Evolutionary conservation across 2,888 invertebrate genomes (phyloP).

Genomic region (Helobdella robusta): DNA sequence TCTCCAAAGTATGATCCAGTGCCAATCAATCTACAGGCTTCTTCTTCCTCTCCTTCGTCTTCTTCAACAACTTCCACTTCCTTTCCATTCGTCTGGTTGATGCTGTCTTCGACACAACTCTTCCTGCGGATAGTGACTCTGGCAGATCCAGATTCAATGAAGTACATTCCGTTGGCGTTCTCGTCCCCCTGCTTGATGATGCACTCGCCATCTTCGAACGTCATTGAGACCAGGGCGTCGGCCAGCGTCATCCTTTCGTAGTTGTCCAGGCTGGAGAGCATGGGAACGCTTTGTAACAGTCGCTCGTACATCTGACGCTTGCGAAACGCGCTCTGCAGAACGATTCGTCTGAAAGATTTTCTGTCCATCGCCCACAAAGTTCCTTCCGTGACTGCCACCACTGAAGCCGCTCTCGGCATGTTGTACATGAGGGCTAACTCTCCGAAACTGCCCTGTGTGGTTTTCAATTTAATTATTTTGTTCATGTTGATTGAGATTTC

Average conservation of each 20-base stretch:
- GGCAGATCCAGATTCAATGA: constrained; percentile 60
- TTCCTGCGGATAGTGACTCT: constrained; percentile 69
- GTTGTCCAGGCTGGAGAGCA: constrained; percentile 44
- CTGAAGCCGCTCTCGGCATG: constrained; percentile 49
- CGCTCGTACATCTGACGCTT: constrained; percentile 48
- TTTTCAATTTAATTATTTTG: too few relatives aligned
- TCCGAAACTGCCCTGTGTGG: constrained; percentile 46
- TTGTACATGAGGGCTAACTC: constrained; percentile 50
- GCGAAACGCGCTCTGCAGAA: constrained; percentile 48
- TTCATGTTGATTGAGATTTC: too few relatives aligned
- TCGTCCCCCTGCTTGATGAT: constrained; percentile 47
- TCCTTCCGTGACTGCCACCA: constrained; percentile 42
- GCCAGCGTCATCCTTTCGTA: constrained; percentile 49
- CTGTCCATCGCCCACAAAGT: constrained; percentile 50
- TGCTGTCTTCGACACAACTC: not conserved
- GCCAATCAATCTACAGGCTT: constrained; percentile 55
- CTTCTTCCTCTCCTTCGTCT: constrained; percentile 37
- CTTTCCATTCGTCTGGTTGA: not conserved
- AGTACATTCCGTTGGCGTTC: constrained; percentile 48
- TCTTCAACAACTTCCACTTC: constrained; percentile 59
- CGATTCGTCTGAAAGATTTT: constrained; percentile 47
- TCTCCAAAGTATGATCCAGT: constrained; percentile 85
- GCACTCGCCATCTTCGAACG: constrained; percentile 41
- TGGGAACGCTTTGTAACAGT: constrained; percentile 45
- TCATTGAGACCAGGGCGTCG: constrained; percentile 45